Evolutionary conservation across 1,140 invertebrate species (phyloP).

Genomic region (Drosophila sucinea): DNA sequence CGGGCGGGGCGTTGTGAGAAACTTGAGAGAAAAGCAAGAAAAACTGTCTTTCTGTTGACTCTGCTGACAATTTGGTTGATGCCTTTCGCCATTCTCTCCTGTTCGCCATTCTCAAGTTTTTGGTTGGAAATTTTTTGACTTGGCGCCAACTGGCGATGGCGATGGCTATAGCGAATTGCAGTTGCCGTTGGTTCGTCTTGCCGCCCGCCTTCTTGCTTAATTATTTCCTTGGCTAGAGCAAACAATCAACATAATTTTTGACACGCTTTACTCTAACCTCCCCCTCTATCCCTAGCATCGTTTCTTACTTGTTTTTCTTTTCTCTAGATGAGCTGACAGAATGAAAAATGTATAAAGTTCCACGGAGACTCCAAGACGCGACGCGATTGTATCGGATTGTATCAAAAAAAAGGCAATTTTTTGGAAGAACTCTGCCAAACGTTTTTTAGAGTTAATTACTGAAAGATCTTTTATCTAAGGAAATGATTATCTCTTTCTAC

Average conservation of each 20-base stretch:
- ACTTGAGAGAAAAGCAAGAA: slow-evolving; percentile 1
- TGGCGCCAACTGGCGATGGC: slow-evolving; percentile 51
- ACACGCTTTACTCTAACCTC: slow-evolving; percentile 42
- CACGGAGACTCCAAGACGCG: slow-evolving; percentile 1
- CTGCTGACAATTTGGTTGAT: slow-evolving; percentile 62
- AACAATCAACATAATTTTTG: slow-evolving; percentile 78
- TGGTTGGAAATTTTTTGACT: slow-evolving; percentile 57
- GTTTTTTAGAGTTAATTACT: too few relatives aligned
- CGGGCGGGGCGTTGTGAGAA: too few relatives aligned
- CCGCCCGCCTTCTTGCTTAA: slow-evolving; percentile 58
- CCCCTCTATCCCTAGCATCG: background rate
- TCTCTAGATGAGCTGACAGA: slow-evolving; percentile 36
- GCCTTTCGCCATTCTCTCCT: background rate
- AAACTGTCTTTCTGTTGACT: slow-evolving; percentile 25
- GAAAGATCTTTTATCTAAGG: too few relatives aligned
- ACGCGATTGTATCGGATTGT: slow-evolving; percentile 7
- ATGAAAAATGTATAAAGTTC: slow-evolving; percentile 50
- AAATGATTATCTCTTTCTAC: too few relatives aligned
- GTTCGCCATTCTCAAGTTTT: background rate
- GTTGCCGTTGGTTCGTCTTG: slow-evolving; percentile 23
- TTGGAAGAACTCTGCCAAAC: background rate
- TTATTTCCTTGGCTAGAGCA: slow-evolving; percentile 74
- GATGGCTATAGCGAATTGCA: background rate
- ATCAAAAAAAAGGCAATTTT: background rate
- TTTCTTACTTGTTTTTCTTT: background rate